A percentile compares a stretch with the other conserved stretches of the same genome.
Evolutionary conservation across 2,797 vertebrate species (phyloP).

Genomic region (Kryptopterus vitreolus): DNA sequence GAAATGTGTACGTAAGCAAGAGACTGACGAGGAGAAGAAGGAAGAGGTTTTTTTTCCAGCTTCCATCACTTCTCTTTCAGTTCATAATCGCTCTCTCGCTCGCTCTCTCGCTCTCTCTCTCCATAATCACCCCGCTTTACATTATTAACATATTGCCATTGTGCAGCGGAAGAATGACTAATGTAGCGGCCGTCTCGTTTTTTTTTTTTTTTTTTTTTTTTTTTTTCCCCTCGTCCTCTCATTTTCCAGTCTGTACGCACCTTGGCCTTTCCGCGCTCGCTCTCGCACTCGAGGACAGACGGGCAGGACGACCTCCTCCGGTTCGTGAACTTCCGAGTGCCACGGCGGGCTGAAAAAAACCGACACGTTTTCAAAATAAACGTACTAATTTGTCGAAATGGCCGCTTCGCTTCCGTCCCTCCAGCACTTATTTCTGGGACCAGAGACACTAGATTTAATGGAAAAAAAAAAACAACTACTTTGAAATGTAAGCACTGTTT

Average conservation of each 20-base stretch:
- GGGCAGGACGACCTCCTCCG: neutral
- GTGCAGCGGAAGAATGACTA: slow-evolving; percentile 7
- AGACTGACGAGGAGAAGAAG: too few species aligned
- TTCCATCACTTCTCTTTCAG: neutral
- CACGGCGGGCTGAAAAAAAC: too few species aligned
- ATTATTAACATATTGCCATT: neutral
- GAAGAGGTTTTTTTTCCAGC: neutral
- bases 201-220: too few species aligned
- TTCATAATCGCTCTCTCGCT: neutral
- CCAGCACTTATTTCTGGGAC: too few species aligned
- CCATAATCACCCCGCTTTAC: neutral
- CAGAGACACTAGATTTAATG: too few species aligned
- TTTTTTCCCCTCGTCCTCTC: neutral
- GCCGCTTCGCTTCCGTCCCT: too few species aligned
- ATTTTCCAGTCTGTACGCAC: neutral
- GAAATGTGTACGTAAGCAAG: too few species aligned
- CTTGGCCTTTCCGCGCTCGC: neutral
- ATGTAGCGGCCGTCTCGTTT: neutral
- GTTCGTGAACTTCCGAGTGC: too few species aligned
- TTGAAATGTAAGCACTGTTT: neutral
- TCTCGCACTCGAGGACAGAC: neutral
- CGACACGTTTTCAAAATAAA: slow-evolving; percentile 12
- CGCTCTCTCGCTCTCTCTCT: neutral
- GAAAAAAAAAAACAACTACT: too few species aligned
- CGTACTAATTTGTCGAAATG: neutral